Base-by-base conservation (phyloP, 2,797 vertebrate genomes). In the Cygnus olor region DNA sequence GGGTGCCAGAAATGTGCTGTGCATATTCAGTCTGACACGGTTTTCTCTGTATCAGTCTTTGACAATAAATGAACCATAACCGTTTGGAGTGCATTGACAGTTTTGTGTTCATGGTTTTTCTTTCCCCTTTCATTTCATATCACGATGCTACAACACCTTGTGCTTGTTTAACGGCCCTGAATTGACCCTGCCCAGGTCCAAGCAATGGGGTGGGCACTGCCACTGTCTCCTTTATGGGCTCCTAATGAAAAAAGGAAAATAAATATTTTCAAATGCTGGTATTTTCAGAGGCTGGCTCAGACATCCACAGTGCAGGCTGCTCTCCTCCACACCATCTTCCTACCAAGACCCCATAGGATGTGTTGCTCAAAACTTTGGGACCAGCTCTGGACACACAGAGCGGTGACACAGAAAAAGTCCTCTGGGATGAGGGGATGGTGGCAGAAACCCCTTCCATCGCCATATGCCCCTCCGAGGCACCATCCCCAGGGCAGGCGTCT, bases 1-100 rank as follows among this genome's bases (percentile, higher is more conserved):
- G 25, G 40, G 24, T 69, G 81, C 47, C 73, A 66, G 45, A 90
- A 96, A 84, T 84, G 83, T 42, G 40, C 3, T 20, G 27, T 22
- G 10, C 9, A 14, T 0, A 0, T 7, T 61, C 38, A 22, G 0
- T 0, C 28, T 32, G 70, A 57, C 1, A 5, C 0, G 0, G 7
- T 1, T 32, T 51, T 38, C n/a, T 83, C 20, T 60, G 32, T 30
- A 5, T 56, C 32, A 1, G 2, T 45, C 60, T 58, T 19, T 54
- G 12, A 60, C 49, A 34, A 4, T 14, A 1, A 8, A 16, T 3
- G 22, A 73, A n/a, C 28, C 7, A 0, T 30, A 40, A 32, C 8
- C 56, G 10, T 17, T n/a, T 3, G 1, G 25, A 61, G 19, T 27
- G 74, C 22, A 13, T 4, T 4, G n/a, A 36, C 34, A 38, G 14